Conservation (phyloP, 2,113 vertebrate species). For the Xyrauchen texanus region DNA sequence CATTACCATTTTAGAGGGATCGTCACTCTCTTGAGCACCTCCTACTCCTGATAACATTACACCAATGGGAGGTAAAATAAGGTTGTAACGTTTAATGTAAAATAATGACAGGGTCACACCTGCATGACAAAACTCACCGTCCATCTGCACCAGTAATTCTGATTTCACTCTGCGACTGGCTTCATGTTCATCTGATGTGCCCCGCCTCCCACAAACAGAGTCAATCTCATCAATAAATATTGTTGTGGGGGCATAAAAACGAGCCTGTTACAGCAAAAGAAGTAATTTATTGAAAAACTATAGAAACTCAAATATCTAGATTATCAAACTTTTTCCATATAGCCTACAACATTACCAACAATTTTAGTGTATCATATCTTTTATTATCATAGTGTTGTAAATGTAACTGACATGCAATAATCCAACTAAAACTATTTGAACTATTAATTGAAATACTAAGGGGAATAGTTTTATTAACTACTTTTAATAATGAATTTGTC, state of each 20-base stretch:
- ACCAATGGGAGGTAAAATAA: background rate
- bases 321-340: background rate
- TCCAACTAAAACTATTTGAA: too few species aligned
- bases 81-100: too few species aligned
- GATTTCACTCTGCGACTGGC: slow-evolving; percentile 95
- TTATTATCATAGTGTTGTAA: too few species aligned
- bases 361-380: too few species aligned
- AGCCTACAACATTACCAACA: background rate
- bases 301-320: background rate
- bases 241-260: slow-evolving; percentile 95
- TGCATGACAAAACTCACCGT: slow-evolving; percentile 74
- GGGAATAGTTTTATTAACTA: too few species aligned
- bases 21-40: slow-evolving; percentile 87
- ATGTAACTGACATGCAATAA: too few species aligned
- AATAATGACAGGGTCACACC: too few species aligned
- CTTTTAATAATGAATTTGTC: too few species aligned
- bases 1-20: slow-evolving; percentile 99
- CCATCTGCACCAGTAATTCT: slow-evolving; percentile 96
- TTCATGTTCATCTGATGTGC: slow-evolving; percentile 95
- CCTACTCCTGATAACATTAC: slow-evolving; percentile 82
- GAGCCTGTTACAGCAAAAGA: slow-evolving; percentile 75
- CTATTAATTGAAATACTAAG: too few species aligned
- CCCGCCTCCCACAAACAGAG: slow-evolving; percentile 94
- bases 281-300: background rate
- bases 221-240: slow-evolving; percentile 99